Conservation (phyloP, 1,140 invertebrate genomes). For the Bombus balteatus region DNA sequence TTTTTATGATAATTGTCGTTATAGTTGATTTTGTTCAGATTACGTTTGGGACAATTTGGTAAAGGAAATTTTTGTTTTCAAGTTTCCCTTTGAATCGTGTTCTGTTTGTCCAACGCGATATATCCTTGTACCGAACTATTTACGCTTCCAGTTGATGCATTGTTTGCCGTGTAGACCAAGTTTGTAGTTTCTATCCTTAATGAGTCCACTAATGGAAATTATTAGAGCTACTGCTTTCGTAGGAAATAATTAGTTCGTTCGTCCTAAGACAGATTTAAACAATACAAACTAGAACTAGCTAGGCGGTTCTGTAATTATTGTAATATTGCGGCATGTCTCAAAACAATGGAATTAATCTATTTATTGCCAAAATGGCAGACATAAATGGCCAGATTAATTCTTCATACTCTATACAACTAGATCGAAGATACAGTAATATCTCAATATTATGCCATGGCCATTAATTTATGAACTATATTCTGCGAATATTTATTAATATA, state of each 20-base stretch:
- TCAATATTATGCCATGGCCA: background rate
- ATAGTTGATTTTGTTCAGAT: background rate
- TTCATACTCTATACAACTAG: too few relatives aligned
- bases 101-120: background rate
- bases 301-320: slow-evolving; percentile 4
- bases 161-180: background rate
- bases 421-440: background rate
- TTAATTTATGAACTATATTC: background rate
- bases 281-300: background rate
- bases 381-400: background rate
- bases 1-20: too few relatives aligned
- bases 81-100: background rate
- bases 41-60: too few relatives aligned
- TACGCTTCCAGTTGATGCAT: background rate
- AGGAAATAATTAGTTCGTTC: background rate
- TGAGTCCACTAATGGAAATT: background rate
- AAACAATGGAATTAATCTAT: slow-evolving; percentile 22
- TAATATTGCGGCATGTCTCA: background rate
- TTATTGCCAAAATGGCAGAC: background rate
- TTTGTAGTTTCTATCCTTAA: background rate
- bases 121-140: background rate
- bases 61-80: background rate
- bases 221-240: background rate
- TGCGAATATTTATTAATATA: background rate
- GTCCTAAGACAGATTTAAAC: background rate